phyloP scores from a whole-genome alignment of 2,888 invertebrate genomes.

The Stenurella melanura region DNA sequence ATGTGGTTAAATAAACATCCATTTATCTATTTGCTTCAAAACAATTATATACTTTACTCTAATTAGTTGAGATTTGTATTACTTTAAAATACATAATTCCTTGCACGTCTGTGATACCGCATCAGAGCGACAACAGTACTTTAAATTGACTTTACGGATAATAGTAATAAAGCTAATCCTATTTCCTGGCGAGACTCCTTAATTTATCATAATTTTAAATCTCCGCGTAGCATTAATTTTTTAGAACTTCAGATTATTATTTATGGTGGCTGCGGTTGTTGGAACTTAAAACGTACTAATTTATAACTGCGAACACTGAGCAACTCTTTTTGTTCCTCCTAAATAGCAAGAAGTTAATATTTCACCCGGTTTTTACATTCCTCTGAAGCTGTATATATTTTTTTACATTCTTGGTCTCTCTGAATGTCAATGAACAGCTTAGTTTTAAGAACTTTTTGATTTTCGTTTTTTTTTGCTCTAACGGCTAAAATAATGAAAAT shows the following conservation, averaged over 20 bases:
- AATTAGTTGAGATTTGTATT: too few species aligned
- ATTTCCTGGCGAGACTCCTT: conserved; percentile 11
- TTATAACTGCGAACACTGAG: neutral
- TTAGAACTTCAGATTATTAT: conserved; percentile 11
- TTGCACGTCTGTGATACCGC: neutral
- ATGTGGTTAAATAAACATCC: too few species aligned
- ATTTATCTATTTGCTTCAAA: too few species aligned
- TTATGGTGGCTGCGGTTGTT: neutral
- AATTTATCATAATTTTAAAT: conserved; percentile 22
- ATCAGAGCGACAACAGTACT: neutral
- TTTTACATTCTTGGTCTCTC: too few species aligned
- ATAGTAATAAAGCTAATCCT: conserved; percentile 32
- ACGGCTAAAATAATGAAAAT: too few species aligned
- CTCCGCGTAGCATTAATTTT: conserved; percentile 27
- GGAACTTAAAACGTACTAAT: conserved; percentile 1
- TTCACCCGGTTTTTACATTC: neutral
- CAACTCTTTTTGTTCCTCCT: neutral
- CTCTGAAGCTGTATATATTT: neutral
- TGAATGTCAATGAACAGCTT: too few species aligned
- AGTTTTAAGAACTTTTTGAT: too few species aligned
- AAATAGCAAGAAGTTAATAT: neutral
- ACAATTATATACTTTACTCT: too few species aligned
- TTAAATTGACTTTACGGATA: conserved; percentile 9
- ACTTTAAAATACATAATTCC: neutral
- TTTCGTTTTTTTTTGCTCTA: too few species aligned